phyloP scores from a whole-genome alignment of 2,797 vertebrate genomes.

The Glossophaga mutica region DNA sequence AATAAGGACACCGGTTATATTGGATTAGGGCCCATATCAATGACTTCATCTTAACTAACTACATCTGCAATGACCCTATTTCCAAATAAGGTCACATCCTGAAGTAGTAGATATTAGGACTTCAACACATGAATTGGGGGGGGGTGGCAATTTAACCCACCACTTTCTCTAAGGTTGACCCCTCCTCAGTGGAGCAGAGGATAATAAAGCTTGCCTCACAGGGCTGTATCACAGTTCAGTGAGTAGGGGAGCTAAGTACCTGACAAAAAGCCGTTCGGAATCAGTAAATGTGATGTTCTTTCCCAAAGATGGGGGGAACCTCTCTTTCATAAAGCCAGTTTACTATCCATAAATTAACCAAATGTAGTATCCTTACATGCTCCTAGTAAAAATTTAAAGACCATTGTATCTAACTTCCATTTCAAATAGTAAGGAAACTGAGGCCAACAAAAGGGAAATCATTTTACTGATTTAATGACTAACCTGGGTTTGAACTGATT shows the following conservation, averaged over 20 bases:
- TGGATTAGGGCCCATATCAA: background rate
- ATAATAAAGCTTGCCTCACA: background rate
- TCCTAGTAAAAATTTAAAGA: background rate
- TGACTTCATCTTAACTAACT: background rate
- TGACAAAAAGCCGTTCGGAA: background rate
- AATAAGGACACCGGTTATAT: background rate
- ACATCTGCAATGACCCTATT: background rate
- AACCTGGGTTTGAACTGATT: slow-evolving; percentile 16
- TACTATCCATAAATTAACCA: background rate
- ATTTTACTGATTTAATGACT: slow-evolving; percentile 10
- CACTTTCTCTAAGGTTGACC: background rate
- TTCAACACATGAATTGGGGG: background rate
- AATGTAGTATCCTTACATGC: background rate
- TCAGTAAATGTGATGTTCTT: background rate
- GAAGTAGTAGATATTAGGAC: background rate
- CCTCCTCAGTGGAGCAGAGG: background rate
- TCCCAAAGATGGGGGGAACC: background rate
- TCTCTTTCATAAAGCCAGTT: background rate
- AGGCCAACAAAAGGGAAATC: background rate
- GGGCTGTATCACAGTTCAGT: background rate
- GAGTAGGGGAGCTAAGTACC: background rate
- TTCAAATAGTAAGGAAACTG: slow-evolving; percentile 35
- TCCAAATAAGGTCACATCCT: background rate
- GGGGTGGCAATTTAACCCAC: background rate
- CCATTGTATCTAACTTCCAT: background rate